Percentiles rank a stretch among this genome's conserved stretches.
These are phyloP conservation scores for Cirrhinus mrigala DNA, from an alignment of 2,797 vertebrate genomes.

Conservation along the genomic window DNA sequence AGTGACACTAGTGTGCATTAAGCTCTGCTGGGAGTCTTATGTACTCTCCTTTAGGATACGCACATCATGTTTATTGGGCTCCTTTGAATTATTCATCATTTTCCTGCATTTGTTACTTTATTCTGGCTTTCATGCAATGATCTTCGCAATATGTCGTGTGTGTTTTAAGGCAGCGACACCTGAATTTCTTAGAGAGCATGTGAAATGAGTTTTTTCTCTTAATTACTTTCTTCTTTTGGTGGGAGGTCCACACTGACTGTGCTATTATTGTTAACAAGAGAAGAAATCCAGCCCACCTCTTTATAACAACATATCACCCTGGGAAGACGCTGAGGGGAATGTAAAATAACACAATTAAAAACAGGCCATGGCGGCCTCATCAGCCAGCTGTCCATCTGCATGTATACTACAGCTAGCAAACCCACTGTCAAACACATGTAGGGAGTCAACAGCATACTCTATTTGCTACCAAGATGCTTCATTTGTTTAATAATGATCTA, in stretches of 20 bases:
- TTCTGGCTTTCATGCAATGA: conserved; percentile 17
- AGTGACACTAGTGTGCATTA: conserved; percentile 93
- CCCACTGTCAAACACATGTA: background rate
- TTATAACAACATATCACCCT: conserved; percentile 79
- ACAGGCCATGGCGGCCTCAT: conserved; percentile 58
- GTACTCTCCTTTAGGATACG: conserved; percentile 82
- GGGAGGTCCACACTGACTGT: conserved; percentile 73
- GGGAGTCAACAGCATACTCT: background rate
- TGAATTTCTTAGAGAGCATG: background rate
- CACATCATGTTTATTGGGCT: conserved; percentile 85
- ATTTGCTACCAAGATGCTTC: background rate
- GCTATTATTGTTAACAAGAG: conserved; percentile 83
- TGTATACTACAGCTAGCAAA: conserved; percentile 17
- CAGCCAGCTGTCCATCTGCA: conserved; percentile 45
- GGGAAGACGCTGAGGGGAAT: conserved; percentile 75
- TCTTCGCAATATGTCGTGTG: background rate
- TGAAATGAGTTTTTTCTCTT: conserved; percentile 10
- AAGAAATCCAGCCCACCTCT: conserved; percentile 62
- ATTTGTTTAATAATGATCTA: background rate
- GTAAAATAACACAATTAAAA: conserved; percentile 84
- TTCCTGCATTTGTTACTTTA: conserved; percentile 63
- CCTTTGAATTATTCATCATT: conserved; percentile 97
- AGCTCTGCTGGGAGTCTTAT: conserved; percentile 91
- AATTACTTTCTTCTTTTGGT: conserved; percentile 59
- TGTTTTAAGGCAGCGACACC: background rate